phyloP scores from a whole-genome alignment of 2,797 vertebrate species.

The Coendou prehensilis region DNA sequence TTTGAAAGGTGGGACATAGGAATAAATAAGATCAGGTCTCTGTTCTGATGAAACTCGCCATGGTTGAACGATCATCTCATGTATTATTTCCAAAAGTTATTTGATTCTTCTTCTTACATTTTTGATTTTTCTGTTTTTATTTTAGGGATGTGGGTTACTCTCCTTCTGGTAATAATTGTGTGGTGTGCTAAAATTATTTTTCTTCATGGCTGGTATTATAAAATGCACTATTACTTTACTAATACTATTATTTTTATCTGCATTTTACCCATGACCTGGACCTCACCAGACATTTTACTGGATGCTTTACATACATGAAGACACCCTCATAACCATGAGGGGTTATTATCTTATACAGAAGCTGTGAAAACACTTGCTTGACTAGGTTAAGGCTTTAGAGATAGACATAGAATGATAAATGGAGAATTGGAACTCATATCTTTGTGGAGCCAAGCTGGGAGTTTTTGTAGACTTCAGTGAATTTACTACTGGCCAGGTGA shows the following conservation, averaged over 20 bases:
- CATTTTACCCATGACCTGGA: neutral
- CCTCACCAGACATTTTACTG: neutral
- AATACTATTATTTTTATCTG: neutral
- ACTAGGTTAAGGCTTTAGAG: fast-evolving
- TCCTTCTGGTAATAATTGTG: neutral
- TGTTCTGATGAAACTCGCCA: neutral
- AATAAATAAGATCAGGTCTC: neutral
- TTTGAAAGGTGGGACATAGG: fast-evolving
- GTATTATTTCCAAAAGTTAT: fast-evolving
- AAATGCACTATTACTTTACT: neutral
- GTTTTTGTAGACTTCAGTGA: fast-evolving
- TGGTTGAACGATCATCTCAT: neutral
- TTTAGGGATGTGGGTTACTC: neutral
- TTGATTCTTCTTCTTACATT: neutral
- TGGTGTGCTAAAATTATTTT: neutral
- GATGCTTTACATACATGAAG: neutral
- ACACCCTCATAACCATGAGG: neutral
- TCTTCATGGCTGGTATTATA: too few relatives aligned
- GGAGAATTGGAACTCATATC: neutral
- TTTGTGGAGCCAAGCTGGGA: neutral
- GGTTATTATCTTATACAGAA: fast-evolving
- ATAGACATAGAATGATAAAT: fast-evolving
- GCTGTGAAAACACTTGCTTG: neutral
- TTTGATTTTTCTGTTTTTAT: neutral
- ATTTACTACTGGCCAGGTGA: neutral